Base-by-base conservation (phyloP, 2,888 invertebrate genomes). In the Stenchaetothrips biformis region DNA sequence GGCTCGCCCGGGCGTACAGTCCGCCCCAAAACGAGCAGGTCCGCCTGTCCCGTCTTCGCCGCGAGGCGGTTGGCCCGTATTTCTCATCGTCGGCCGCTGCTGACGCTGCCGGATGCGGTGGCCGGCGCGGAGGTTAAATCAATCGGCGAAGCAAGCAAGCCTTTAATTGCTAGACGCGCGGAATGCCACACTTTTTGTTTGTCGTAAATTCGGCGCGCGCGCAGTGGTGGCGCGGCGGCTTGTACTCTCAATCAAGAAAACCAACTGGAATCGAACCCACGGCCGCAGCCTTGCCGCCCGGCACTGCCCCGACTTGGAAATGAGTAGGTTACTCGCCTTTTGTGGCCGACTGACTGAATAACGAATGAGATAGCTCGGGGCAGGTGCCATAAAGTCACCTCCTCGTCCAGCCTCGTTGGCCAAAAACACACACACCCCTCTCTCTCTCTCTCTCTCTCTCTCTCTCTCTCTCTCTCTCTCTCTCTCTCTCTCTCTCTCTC, bases 291-390 rank as follows among this genome's bases (percentile, higher is more conserved):
- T 37, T 37, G 37, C 37, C 37, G 37, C 37, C 37, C 37, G 37
- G 37, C 53, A 11, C 53, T 4, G 53, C 53, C 53, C 53, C 67
- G 67, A 74, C 67, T 74, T 74, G 67, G 67, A 74, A 74, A 74
- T 74, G 67, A 74, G 67, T 74, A 74, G 25, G 67, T 74, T 74
- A 25, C 67, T 74, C 25, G 67, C 67, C 67, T 74, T 74, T 74
- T 74, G 67, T 74, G 67, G 67, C 16, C 53, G 16, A 18, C 25
- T 74, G 25, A 25, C 67, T 21, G 67, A 74, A 74, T 74, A 74
- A 21, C 67, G 25, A 74, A 74, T 74, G 67, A 74, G 67, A 21
- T 9, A 11, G 53, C 53, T 53, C 13, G 53, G 16, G 25, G 67
- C 67, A 74, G 67, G 67, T 74, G 67, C 67, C 67, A 74, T 74